phyloP scores from a whole-genome alignment of 2,113 vertebrate genomes.

The Donacobius atricapilla region DNA sequence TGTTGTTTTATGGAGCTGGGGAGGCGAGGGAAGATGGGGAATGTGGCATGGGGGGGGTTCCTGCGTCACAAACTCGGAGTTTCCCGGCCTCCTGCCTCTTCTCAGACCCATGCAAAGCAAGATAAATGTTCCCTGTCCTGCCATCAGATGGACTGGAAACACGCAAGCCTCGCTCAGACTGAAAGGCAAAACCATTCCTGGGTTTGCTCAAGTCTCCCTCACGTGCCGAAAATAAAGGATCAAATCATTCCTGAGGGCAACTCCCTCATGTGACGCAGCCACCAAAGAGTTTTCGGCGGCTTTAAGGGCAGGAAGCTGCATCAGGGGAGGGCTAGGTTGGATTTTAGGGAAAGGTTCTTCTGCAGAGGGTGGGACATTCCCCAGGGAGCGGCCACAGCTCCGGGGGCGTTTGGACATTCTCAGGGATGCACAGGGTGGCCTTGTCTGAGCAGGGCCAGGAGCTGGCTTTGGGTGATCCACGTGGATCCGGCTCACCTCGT shows the following conservation, averaged over 20 bases:
- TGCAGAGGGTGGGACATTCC: not conserved
- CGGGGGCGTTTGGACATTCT: not conserved
- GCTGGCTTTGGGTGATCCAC: not conserved
- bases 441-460: not conserved
- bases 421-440: not conserved
- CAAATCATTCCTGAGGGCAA: fast-evolving
- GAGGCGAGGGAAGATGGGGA: not conserved
- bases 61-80: not conserved
- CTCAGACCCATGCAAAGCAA: not conserved
- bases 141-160: fast-evolving
- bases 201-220: too few relatives aligned
- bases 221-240: fast-evolving
- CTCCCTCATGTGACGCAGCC: fast-evolving
- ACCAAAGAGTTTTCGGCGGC: not conserved
- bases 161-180: not conserved
- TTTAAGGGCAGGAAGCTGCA: not conserved
- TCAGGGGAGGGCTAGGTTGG: not conserved
- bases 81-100: not conserved
- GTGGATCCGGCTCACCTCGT: not conserved
- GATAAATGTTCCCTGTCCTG: not conserved
- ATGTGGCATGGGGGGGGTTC: fast-evolving
- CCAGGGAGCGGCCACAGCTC: not conserved
- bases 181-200: not conserved
- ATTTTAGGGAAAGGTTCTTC: not conserved
- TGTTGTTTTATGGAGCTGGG: fast-evolving